A percentile compares a stretch with the other conserved stretches of the same genome.
These are phyloP conservation scores for Cnemophilus loriae DNA, from an alignment of 2,113 vertebrate species.

Conservation along the genomic window DNA sequence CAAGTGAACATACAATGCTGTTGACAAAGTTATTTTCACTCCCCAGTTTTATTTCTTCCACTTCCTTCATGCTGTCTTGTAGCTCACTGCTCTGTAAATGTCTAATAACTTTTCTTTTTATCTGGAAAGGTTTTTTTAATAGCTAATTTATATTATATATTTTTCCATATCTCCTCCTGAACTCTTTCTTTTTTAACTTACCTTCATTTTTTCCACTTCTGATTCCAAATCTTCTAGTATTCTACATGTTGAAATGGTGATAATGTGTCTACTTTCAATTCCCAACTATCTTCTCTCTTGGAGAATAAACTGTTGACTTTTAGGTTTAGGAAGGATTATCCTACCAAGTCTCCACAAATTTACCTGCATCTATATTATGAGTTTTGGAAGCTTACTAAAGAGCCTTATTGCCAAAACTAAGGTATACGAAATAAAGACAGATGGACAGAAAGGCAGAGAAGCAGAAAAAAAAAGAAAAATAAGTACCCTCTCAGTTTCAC, in stretches of 20 bases:
- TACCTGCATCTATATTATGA: neutral
- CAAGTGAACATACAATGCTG: neutral
- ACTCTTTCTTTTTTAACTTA: neutral
- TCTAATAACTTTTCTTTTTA: neutral
- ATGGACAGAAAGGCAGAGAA: neutral
- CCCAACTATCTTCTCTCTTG: neutral
- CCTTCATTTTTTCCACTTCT: neutral
- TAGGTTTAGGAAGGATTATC: neutral
- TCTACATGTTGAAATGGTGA: neutral
- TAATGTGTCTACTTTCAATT: neutral
- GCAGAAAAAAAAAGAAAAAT: neutral
- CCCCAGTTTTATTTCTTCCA: neutral
- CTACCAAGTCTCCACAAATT: neutral
- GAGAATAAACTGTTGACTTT: neutral
- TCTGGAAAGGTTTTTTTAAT: neutral
- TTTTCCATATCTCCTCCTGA: neutral
- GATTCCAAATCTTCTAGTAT: neutral
- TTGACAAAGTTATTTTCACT: neutral
- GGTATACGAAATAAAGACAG: neutral
- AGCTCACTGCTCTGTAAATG: neutral
- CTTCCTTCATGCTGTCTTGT: neutral
- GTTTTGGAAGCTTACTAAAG: neutral
- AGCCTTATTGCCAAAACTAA: neutral
- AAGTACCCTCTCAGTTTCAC: neutral
- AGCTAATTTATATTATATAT: neutral